These are phyloP conservation scores for Bubo scandiacus DNA, from an alignment of 2,113 vertebrate genomes.

Conservation along the genomic window DNA sequence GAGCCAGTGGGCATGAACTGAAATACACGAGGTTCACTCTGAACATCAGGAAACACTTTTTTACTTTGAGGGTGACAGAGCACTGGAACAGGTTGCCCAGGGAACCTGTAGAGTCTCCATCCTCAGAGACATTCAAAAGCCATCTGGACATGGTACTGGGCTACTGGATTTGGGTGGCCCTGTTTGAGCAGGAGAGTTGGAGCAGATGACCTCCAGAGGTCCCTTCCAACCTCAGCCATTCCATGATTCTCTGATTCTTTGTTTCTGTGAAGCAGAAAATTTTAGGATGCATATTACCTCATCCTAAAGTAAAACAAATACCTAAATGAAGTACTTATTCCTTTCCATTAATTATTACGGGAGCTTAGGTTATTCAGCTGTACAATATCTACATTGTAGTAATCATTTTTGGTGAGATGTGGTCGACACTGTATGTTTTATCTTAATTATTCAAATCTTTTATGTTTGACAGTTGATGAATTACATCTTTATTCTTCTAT, in stretches of 20 bases:
- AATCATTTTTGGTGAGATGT: background rate
- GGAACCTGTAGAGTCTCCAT: background rate
- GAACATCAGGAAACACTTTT: background rate
- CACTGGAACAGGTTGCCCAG: background rate
- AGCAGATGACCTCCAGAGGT: background rate
- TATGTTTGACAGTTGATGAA: background rate
- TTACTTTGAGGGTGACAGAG: background rate
- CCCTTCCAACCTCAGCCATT: background rate
- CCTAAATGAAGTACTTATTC: background rate
- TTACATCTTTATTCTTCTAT: background rate
- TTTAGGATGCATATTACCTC: background rate
- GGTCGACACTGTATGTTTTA: background rate
- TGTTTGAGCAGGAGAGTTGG: background rate
- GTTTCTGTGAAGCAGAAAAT: background rate
- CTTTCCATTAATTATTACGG: background rate
- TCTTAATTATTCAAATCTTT: background rate
- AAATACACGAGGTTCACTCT: background rate
- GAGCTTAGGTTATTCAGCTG: background rate
- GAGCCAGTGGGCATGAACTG: background rate
- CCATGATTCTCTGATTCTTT: background rate
- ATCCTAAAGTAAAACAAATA: background rate
- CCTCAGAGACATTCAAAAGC: background rate
- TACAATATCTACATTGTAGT: background rate
- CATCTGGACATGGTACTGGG: background rate
- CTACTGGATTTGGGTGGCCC: background rate